Evolutionary conservation across 2,113 vertebrate genomes (phyloP).

Genomic region (Microtus pennsylvanicus): DNA sequence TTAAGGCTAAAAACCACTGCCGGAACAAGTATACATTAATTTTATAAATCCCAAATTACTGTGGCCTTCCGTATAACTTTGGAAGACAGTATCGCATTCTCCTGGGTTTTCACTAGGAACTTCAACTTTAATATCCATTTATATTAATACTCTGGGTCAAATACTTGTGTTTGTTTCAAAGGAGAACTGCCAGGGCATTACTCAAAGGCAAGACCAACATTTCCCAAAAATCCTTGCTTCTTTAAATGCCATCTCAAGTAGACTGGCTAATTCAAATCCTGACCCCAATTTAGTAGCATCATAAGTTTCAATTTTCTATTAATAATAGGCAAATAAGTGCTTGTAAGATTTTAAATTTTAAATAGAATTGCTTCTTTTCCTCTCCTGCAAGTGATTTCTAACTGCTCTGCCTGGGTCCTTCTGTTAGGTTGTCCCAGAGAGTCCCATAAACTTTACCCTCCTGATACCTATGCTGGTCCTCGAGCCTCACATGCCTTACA

Average conservation of each 20-base stretch:
- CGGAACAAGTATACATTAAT: neutral
- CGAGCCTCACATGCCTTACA: neutral
- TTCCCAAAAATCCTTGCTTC: neutral
- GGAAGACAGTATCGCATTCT: neutral
- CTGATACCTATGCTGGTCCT: neutral
- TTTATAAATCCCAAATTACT: constrained; percentile 2
- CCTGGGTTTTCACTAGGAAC: neutral
- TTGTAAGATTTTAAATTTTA: neutral
- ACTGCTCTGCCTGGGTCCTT: neutral
- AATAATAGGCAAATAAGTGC: neutral
- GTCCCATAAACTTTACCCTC: neutral
- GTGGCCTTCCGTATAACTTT: neutral
- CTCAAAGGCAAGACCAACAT: neutral
- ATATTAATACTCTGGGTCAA: constrained; percentile 24
- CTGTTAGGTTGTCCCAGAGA: neutral
- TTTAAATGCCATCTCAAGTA: constrained; percentile 23
- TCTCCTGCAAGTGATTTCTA: neutral
- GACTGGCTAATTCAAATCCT: constrained; percentile 14
- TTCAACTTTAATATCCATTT: neutral
- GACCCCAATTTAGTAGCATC: neutral
- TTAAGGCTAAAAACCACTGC: neutral
- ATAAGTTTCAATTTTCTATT: neutral
- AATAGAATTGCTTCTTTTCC: neutral
- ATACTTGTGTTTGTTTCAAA: neutral
- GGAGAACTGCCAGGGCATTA: neutral